A percentile compares a stretch with the other conserved stretches of the same genome.
phyloP scores from a whole-genome alignment of 2,113 vertebrate species.

The Trichomycterus rosablanca region DNA sequence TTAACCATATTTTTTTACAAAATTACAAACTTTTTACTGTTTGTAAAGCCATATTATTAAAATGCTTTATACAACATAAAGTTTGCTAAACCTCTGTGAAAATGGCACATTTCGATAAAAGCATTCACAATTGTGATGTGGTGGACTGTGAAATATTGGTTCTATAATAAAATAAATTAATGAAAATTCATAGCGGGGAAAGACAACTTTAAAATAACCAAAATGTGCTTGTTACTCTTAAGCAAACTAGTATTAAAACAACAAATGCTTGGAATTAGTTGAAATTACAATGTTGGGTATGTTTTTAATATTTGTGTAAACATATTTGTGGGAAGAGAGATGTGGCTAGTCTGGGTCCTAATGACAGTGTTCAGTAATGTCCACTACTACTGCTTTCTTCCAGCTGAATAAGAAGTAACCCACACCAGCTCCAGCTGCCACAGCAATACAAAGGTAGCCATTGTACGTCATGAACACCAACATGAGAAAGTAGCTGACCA shows the following conservation, averaged over 20 bases:
- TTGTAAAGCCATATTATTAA: too few relatives aligned
- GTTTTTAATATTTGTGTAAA: not conserved
- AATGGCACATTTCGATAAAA: too few relatives aligned
- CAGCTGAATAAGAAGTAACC: conserved; percentile 99
- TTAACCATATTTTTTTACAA: too few relatives aligned
- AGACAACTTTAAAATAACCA: not conserved
- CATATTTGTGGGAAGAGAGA: not conserved
- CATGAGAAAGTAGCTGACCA: conserved; percentile 96
- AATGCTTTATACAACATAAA: too few relatives aligned
- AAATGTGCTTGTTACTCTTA: not conserved
- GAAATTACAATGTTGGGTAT: not conserved
- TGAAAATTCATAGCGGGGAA: not conserved
- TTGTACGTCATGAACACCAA: conserved; percentile 99
- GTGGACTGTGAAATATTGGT: not conserved
- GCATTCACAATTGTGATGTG: too few relatives aligned
- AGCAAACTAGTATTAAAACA: not conserved
- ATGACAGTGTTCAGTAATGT: conserved; percentile 98
- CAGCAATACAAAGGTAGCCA: conserved; percentile 91
- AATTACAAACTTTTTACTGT: too few relatives aligned
- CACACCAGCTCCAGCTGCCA: conserved; percentile 80
- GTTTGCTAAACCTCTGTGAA: too few relatives aligned
- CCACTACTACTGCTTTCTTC: conserved; percentile 94
- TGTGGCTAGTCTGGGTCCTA: conserved; percentile 48
- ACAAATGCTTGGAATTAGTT: not conserved
- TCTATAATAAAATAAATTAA: not conserved